Evolutionary conservation across 2,797 vertebrate genomes (phyloP).

Genomic region (Tragopan temminckii): DNA sequence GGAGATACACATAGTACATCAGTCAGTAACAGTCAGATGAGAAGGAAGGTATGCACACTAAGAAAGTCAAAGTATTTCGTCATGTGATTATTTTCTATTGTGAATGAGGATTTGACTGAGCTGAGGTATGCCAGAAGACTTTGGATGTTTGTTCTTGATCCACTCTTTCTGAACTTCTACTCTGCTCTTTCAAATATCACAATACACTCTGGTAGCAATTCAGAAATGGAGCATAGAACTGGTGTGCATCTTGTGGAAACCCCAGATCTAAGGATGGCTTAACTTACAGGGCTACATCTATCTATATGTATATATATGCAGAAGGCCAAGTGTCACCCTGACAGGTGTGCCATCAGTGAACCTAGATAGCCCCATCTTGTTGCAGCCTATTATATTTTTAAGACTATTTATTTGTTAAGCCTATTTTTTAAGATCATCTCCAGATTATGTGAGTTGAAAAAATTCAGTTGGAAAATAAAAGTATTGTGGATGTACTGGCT

Average conservation of each 20-base stretch:
- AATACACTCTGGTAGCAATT: rapidly evolving
- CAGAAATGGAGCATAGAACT: not conserved
- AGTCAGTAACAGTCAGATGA: not conserved
- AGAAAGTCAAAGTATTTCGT: not conserved
- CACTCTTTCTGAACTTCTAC: not conserved
- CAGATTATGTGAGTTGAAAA: not conserved
- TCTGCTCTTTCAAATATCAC: not conserved
- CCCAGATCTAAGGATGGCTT: not conserved
- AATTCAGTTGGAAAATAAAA: not conserved
- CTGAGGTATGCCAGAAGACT: not conserved
- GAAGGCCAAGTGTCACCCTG: not conserved
- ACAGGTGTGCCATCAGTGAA: not conserved
- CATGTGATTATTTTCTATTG: not conserved
- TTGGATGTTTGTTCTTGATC: not conserved
- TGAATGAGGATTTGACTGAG: not conserved
- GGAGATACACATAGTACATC: rapidly evolving
- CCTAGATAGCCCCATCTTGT: not conserved
- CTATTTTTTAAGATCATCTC: not conserved
- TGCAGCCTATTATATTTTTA: not conserved
- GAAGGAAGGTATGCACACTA: not conserved
- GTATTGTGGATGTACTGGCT: not conserved
- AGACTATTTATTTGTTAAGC: too few relatives aligned
- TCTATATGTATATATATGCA: not conserved
- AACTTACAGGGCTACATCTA: not conserved
- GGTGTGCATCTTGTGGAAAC: rapidly evolving